phyloP scores from a whole-genome alignment of 2,113 vertebrate genomes.

The Pyxicephalus adspersus region DNA sequence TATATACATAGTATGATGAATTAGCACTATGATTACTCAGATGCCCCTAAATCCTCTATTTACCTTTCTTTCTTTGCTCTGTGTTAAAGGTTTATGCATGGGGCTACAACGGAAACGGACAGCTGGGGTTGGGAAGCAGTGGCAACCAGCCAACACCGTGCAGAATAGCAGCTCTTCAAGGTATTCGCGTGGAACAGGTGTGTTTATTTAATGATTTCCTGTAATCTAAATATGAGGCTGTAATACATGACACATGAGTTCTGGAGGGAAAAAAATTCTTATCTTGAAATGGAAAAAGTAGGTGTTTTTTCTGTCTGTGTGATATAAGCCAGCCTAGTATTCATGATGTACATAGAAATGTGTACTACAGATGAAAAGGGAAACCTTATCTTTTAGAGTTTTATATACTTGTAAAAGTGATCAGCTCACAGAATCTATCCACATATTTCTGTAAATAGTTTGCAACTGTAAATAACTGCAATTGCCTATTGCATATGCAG shows the following conservation, averaged over 20 bases:
- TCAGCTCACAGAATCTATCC: too few relatives aligned
- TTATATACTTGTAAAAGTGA: too few relatives aligned
- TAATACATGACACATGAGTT: background rate
- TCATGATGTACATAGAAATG: too few relatives aligned
- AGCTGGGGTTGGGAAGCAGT: conserved; percentile 92
- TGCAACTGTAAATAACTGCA: too few relatives aligned
- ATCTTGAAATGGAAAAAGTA: background rate
- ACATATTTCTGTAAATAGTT: too few relatives aligned
- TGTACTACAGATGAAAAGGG: too few relatives aligned
- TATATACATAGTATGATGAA: too few relatives aligned
- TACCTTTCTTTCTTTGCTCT: background rate
- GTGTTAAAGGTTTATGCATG: conserved; percentile 87
- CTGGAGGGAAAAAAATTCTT: background rate
- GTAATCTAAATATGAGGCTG: background rate
- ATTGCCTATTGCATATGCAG: too few relatives aligned
- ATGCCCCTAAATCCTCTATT: background rate
- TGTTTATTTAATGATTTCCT: conserved; percentile 11
- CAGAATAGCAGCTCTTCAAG: conserved; percentile 89
- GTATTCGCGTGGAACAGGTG: conserved; percentile 88
- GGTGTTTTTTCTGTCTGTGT: too few relatives aligned
- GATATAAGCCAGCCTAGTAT: too few relatives aligned
- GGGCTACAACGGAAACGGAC: conserved; percentile 98
- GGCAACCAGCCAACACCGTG: conserved; percentile 95
- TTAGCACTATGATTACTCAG: too few relatives aligned
- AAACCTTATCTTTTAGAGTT: too few relatives aligned